Conservation (phyloP, 2,113 vertebrate species). For the Stomatorhinus ivindoensis region DNA sequence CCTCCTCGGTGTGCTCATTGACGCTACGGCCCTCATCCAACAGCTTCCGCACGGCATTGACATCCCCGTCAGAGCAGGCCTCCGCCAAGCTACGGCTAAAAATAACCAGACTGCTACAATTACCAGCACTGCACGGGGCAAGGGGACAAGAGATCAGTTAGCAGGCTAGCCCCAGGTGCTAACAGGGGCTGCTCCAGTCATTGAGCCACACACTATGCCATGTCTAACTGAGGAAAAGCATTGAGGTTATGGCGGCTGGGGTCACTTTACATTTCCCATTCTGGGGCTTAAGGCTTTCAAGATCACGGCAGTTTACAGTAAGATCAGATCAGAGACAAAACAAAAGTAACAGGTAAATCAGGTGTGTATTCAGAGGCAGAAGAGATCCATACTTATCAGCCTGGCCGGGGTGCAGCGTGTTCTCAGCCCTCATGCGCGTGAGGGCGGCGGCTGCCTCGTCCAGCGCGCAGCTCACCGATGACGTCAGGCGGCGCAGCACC, state of each 20-base stretch:
- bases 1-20: slow-evolving; percentile 96
- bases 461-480: slow-evolving; percentile 97
- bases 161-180: not conserved
- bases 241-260: not conserved
- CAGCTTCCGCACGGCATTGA: slow-evolving; percentile 93
- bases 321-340: not conserved
- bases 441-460: slow-evolving; percentile 95
- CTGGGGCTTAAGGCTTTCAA: not conserved
- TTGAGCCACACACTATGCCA: not conserved
- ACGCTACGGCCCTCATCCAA: slow-evolving; percentile 95
- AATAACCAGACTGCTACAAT: slow-evolving; percentile 79
- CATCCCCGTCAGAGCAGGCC: slow-evolving; percentile 96
- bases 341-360: not conserved
- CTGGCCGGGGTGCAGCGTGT: slow-evolving; percentile 87
- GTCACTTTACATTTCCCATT: not conserved
- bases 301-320: not conserved
- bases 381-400: slow-evolving; percentile 90
- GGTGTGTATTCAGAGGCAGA: slow-evolving; percentile 16
- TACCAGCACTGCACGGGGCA: slow-evolving; percentile 67
- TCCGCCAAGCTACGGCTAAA: slow-evolving; percentile 97
- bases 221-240: not conserved
- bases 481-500: slow-evolving; percentile 91
- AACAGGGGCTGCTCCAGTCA: not conserved
- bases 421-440: slow-evolving; percentile 96
- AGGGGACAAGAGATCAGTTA: slow-evolving; percentile 16